A percentile compares a stretch with the other conserved stretches of the same genome.
Conservation (phyloP, 2,797 vertebrate species). For the Discoglossus pictus region DNA sequence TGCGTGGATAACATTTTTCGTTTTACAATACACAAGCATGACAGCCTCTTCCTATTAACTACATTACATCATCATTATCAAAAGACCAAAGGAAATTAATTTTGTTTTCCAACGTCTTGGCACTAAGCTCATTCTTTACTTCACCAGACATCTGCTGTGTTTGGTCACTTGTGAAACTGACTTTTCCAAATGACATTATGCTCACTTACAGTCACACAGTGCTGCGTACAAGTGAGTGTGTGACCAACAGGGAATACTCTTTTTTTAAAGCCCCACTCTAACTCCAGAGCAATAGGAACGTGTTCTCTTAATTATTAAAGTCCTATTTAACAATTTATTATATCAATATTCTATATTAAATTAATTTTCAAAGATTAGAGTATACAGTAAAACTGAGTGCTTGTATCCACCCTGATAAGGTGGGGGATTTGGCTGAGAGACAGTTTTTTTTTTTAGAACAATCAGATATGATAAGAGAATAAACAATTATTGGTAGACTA, state of each 20-base stretch:
- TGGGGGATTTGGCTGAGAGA: too few relatives aligned
- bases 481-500: too few relatives aligned
- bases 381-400: too few relatives aligned
- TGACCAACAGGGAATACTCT: constrained; percentile 23
- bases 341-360: too few relatives aligned
- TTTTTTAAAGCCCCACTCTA: not conserved
- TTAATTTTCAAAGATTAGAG: too few relatives aligned
- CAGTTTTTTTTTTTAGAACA: too few relatives aligned
- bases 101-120: constrained; percentile 78
- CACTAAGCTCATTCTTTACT: constrained; percentile 69
- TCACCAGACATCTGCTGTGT: constrained; percentile 80
- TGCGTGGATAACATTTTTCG: constrained; percentile 69
- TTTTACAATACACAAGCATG: constrained; percentile 68
- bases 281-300: too few relatives aligned
- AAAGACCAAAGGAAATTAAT: constrained; percentile 81
- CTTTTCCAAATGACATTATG: constrained; percentile 41
- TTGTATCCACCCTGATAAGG: too few relatives aligned
- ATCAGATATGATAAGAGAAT: too few relatives aligned
- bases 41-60: constrained; percentile 74
- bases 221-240: constrained; percentile 61
- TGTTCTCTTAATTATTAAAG: too few relatives aligned
- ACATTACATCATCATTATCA: constrained; percentile 80
- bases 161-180: constrained; percentile 70
- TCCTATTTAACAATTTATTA: too few relatives aligned
- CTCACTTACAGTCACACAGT: constrained; percentile 54